Evolutionary conservation across 1,140 invertebrate species (phyloP), one percentile per base, ranked within the genome.

Genomic region (Drosophila oshimai): DNA sequence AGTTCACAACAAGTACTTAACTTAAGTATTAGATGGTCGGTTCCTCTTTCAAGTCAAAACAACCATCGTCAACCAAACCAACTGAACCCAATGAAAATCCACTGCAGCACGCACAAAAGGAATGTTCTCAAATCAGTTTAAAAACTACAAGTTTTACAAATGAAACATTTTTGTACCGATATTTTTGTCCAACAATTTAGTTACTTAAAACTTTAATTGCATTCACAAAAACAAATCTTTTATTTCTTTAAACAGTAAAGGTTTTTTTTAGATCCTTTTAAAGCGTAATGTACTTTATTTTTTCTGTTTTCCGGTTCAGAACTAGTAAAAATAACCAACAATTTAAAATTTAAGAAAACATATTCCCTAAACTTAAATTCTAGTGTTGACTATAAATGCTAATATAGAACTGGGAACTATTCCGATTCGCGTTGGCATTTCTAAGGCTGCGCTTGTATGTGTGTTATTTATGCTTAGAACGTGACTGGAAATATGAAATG

Each of bases 401-500:
- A 13, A 44, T 33, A n/a, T 42, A 18, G 20, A 62, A 62, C 31
- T 42, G 28, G 20, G 58, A 62, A 58, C 58, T n/a, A 55, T 37
- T 29, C 28, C 13, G 26, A 42, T 17, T 33, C 37, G 44, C n/a
- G 15, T 20, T 7, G 26, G 20, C 31, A 47, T 54, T 28, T 76
- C 37, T 55, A 12, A 34, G 31, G 46, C 46, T 53, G 31, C 39
- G 60, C 37, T 33, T 37, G 42, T 49, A 45, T 72, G 53, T 67
- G 41, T 51, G 55, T 69, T 87, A 80, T 86, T 86, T 86, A 86
- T 86, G 81, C 67, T 80, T 44, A 54, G 68, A 87, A 87, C 80
- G 80, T 86, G 80, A 80, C 80, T 86, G 53, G 81, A 87, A 86
- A 86, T 87, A 86, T 86, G 80, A 80, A 86, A 86, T 86, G 80